Conservation (phyloP, 2,888 invertebrate species). For the Autographa gamma region DNA sequence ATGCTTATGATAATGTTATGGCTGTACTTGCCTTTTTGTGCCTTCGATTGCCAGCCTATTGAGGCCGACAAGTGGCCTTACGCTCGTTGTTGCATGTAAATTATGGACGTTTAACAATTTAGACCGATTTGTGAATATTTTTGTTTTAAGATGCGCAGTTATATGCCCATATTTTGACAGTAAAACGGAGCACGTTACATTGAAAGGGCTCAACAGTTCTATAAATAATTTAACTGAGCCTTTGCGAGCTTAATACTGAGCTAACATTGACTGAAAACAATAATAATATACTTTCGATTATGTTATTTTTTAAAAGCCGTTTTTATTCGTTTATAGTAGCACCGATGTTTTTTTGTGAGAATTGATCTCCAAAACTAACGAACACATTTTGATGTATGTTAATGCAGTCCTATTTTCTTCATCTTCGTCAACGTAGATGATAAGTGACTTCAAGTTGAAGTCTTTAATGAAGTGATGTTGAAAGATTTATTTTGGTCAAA, state of each 20-base stretch:
- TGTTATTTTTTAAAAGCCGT: not conserved
- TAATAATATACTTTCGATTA: not conserved
- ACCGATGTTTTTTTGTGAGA: not conserved
- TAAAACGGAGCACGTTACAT: not conserved
- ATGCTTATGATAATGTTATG: conserved; percentile 59
- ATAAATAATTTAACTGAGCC: not conserved
- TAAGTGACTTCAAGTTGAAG: no score
- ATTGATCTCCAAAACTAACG: not conserved
- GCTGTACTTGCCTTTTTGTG: conserved; percentile 34
- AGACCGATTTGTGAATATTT: conserved; percentile 3
- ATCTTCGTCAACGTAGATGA: no score
- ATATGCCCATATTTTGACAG: not conserved
- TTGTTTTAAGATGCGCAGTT: conserved; percentile 3
- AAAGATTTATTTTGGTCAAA: no score
- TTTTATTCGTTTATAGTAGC: no score
- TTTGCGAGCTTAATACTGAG: not conserved
- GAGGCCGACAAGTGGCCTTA: conserved; percentile 41
- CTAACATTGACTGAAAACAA: not conserved
- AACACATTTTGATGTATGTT: no score
- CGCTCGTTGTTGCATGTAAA: conserved; percentile 33
- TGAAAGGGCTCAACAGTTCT: not conserved
- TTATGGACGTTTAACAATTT: conserved; percentile 33
- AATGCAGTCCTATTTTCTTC: no score
- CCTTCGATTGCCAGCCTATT: conserved; percentile 33
- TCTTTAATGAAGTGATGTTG: no score